These are phyloP conservation scores for Bufo gargarizans DNA, from an alignment of 2,113 vertebrate species.

Conservation along the genomic window DNA sequence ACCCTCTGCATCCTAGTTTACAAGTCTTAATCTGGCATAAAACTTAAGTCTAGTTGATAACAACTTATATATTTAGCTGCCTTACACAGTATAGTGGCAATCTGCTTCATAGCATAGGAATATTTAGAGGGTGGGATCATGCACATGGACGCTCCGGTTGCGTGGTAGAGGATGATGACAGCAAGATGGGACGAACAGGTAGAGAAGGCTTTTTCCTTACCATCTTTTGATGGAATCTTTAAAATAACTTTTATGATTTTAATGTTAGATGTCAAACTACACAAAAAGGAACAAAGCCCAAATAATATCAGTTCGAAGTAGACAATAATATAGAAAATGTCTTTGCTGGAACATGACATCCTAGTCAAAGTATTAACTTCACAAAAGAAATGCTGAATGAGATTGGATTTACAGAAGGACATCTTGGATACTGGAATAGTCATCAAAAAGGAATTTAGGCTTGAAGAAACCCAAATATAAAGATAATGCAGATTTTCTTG, in stretches of 20 bases:
- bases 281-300: slow-evolving; percentile 14
- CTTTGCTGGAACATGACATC: slow-evolving; percentile 54
- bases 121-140: slow-evolving; percentile 39
- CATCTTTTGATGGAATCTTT: slow-evolving; percentile 55
- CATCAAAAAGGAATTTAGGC: slow-evolving; percentile 49
- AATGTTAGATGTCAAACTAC: slow-evolving; percentile 29
- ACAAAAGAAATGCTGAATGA: slow-evolving; percentile 60
- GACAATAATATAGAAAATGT: neutral
- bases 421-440: slow-evolving; percentile 45
- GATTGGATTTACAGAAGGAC: slow-evolving; percentile 47
- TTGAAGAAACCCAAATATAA: slow-evolving; percentile 43
- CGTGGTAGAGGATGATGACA: slow-evolving; percentile 60
- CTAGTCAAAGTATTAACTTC: slow-evolving; percentile 52
- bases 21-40: too few species aligned
- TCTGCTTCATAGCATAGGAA: neutral
- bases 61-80: neutral
- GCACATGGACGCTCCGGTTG: slow-evolving; percentile 61
- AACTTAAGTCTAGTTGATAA: too few species aligned
- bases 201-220: slow-evolving; percentile 61
- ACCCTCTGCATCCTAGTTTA: too few species aligned
- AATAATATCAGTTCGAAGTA: slow-evolving; percentile 45
- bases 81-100: neutral
- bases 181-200: slow-evolving; percentile 61
- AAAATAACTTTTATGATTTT: slow-evolving; percentile 59
- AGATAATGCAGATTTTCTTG: neutral